These are phyloP conservation scores for Agrilus mali DNA, from an alignment of 2,888 invertebrate species.

Conservation along the genomic window DNA sequence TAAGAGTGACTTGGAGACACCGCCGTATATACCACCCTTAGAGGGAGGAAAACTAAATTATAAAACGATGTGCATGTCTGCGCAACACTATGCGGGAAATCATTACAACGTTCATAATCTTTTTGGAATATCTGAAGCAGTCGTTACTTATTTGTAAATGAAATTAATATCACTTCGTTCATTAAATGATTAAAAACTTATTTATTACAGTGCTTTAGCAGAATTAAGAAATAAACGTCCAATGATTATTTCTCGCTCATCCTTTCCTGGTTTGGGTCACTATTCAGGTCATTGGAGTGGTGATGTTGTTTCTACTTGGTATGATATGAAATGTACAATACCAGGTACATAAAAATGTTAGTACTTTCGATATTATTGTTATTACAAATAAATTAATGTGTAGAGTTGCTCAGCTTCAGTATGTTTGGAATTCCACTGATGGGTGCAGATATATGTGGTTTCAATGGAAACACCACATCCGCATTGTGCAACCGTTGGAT, in stretches of 20 bases:
- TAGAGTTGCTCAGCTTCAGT: slow-evolving; percentile 59
- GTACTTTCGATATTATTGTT: not conserved
- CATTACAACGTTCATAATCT: slow-evolving; percentile 74
- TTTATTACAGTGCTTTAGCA: slow-evolving; percentile 43
- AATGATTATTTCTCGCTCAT: slow-evolving; percentile 66
- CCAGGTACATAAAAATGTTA: slow-evolving; percentile 37
- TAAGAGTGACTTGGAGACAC: slow-evolving; percentile 43
- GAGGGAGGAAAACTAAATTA: slow-evolving; percentile 45
- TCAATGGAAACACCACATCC: slow-evolving; percentile 58
- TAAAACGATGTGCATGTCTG: slow-evolving; percentile 73
- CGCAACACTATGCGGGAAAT: slow-evolving; percentile 49
- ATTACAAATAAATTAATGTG: slow-evolving; percentile 15
- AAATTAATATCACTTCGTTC: not conserved
- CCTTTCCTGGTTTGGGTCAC: slow-evolving; percentile 62
- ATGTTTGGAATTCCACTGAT: slow-evolving; percentile 72
- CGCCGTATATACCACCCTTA: slow-evolving; percentile 56
- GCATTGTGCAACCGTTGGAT: slow-evolving; percentile 71
- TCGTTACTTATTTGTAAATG: slow-evolving; percentile 60
- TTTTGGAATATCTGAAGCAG: slow-evolving; percentile 62
- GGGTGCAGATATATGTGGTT: slow-evolving; percentile 81
- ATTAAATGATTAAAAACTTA: no score
- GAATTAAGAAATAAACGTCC: slow-evolving; percentile 56
- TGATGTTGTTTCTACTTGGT: slow-evolving; percentile 65
- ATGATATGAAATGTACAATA: slow-evolving; percentile 60
- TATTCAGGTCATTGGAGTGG: slow-evolving; percentile 79